phyloP scores from a whole-genome alignment of 2,888 invertebrate species.

The Notodonta dromedarius region DNA sequence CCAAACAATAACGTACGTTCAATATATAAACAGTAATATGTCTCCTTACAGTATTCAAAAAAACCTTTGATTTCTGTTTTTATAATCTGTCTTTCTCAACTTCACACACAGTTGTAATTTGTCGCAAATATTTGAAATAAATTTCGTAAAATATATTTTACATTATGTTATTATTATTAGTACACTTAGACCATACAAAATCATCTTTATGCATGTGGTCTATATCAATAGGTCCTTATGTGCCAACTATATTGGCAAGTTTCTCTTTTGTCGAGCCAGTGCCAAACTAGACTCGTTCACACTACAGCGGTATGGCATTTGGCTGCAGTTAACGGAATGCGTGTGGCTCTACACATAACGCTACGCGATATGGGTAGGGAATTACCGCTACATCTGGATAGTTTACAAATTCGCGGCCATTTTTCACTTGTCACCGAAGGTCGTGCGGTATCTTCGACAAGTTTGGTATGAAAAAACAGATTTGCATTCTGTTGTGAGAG shows the following conservation, averaged over 20 bases:
- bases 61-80: no score
- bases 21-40: no score
- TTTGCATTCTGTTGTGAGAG: not conserved
- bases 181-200: not conserved
- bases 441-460: not conserved
- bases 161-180: not conserved
- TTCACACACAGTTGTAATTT: no score
- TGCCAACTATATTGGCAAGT: conserved; percentile 4
- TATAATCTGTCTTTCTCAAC: no score
- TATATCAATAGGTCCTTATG: not conserved
- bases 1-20: no score
- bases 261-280: not conserved
- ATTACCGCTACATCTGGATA: not conserved
- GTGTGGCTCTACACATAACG: not conserved
- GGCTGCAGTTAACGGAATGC: no score
- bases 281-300: not conserved
- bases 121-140: not conserved
- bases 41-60: no score
- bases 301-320: not conserved
- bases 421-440: conserved; percentile 3
- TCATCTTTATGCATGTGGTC: not conserved
- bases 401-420: not conserved
- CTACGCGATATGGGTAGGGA: not conserved
- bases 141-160: not conserved
- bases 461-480: conserved; percentile 1